Evolutionary conservation across 2,888 invertebrate species (phyloP).

Genomic region (Venusia cambrica): DNA sequence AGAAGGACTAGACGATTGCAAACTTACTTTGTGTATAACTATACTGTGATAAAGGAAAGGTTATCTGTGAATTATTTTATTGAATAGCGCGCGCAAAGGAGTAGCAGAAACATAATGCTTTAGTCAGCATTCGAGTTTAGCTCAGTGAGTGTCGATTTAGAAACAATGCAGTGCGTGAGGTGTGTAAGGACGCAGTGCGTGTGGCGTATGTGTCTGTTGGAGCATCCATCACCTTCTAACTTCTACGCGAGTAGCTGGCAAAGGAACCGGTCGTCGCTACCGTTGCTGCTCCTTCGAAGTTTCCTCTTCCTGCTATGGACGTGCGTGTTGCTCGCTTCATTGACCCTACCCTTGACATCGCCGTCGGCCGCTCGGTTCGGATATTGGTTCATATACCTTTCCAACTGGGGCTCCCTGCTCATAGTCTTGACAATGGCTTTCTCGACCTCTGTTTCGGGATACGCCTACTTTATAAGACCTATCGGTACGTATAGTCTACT

Average conservation of each 20-base stretch:
- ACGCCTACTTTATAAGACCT: conserved; percentile 47
- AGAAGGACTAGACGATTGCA: conserved; percentile 36
- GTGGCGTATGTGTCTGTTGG: conserved; percentile 49
- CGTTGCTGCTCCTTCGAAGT: conserved; percentile 44
- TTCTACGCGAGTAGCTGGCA: conserved; percentile 67
- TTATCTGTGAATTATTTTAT: conserved; percentile 32
- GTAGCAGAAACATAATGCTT: conserved; percentile 28
- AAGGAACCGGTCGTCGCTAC: conserved; percentile 48
- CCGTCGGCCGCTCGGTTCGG: conserved; percentile 39
- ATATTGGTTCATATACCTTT: conserved; percentile 72
- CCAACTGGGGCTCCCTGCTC: conserved; percentile 66
- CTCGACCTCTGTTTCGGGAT: conserved; percentile 51
- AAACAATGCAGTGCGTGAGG: conserved; percentile 40
- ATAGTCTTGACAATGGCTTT: conserved; percentile 51
- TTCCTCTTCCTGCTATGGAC: conserved; percentile 53
- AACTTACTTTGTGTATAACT: conserved; percentile 16
- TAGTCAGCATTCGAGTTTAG: conserved; percentile 27
- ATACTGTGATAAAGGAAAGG: conserved; percentile 32
- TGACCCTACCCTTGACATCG: conserved; percentile 43
- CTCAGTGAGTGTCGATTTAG: conserved; percentile 15
- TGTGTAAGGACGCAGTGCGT: conserved; percentile 40
- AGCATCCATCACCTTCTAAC: conserved; percentile 50
- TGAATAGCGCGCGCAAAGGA: conserved; percentile 20
- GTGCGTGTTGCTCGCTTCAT: conserved; percentile 45
- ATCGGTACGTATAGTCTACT: conserved; percentile 47